phyloP scores from a whole-genome alignment of 2,113 vertebrate genomes.

The Lasiurus borealis region DNA sequence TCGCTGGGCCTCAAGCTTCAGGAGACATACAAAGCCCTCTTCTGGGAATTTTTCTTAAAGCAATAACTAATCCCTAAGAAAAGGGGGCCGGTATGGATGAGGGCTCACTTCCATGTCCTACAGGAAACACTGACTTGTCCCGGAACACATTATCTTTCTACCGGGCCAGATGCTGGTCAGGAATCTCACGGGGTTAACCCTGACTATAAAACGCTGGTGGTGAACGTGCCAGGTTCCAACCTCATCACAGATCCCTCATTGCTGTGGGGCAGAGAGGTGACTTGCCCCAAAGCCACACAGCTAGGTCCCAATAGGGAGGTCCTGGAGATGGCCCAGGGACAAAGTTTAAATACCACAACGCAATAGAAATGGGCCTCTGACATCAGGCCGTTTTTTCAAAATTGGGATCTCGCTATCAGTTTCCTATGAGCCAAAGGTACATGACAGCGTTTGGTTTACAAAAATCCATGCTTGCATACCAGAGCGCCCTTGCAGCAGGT shows the following conservation, averaged over 20 bases:
- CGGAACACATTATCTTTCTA: accelerated
- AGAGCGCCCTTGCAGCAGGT: accelerated
- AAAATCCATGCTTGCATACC: accelerated
- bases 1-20: accelerated
- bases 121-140: neutral
- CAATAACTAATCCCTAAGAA: neutral
- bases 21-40: neutral
- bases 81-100: neutral
- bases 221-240: accelerated
- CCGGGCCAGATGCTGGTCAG: accelerated
- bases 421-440: accelerated
- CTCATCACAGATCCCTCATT: accelerated
- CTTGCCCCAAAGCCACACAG: neutral
- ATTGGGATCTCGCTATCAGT: neutral
- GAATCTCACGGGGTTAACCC: neutral
- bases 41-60: neutral
- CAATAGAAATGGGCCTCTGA: neutral
- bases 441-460: accelerated
- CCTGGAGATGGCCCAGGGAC: neutral
- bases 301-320: neutral
- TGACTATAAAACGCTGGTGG: accelerated
- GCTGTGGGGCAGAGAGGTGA: neutral
- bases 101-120: accelerated
- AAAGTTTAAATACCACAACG: accelerated
- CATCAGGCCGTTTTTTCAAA: neutral